phyloP scores from a whole-genome alignment of 2,888 invertebrate species.

The Chirona hameri region DNA sequence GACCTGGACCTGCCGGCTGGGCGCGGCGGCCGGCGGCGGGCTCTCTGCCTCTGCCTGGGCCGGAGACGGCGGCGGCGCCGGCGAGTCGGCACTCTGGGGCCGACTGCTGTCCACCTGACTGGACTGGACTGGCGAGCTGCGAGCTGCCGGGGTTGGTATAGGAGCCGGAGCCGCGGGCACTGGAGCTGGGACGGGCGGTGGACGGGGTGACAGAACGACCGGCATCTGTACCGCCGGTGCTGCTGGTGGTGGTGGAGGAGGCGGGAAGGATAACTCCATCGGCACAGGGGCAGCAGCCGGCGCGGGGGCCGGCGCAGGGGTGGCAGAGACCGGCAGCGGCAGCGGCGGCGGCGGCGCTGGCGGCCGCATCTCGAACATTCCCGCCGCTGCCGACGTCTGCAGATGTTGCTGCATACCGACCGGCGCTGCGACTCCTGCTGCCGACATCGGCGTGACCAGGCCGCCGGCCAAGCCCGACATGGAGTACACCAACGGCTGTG shows the following conservation, averaged over 20 bases:
- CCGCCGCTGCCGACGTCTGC: background rate
- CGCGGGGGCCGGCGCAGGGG: background rate
- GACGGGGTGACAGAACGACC: background rate
- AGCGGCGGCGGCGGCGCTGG: background rate
- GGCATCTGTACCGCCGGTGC: background rate
- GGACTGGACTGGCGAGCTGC: conserved; percentile 8
- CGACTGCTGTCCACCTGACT: conserved; percentile 29
- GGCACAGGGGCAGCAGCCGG: background rate
- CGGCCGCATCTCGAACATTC: background rate
- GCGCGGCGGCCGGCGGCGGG: background rate
- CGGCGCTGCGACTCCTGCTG: background rate
- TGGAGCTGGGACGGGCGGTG: background rate
- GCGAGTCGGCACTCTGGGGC: background rate
- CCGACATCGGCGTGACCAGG: background rate
- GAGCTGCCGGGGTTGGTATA: background rate
- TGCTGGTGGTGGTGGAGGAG: background rate
- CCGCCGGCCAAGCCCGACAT: background rate
- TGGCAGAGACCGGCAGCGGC: background rate
- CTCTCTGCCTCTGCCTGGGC: background rate
- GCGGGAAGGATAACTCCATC: too few species aligned
- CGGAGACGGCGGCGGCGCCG: background rate
- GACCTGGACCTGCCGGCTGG: background rate
- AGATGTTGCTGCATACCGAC: too few species aligned
- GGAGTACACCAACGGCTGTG: conserved; percentile 3
- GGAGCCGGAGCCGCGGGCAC: background rate